Evolutionary conservation across 2,888 invertebrate species (phyloP), one percentile per base, ranked within the genome.

Genomic region (Vanessa cardui): DNA sequence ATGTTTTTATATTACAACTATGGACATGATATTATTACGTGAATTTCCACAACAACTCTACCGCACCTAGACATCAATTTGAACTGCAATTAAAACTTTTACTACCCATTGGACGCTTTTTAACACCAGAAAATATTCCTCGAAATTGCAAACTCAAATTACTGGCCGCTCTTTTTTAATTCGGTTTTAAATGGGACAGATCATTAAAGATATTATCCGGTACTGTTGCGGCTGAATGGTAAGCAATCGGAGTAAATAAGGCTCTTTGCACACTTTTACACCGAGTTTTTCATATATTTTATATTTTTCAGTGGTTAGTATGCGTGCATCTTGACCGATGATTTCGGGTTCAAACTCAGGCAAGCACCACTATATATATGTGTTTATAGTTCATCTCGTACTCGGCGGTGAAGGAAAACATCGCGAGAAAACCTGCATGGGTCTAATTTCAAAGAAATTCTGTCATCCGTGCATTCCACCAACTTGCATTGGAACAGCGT

Each of bases 1-100:
- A 26, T 4, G 1, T 12, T 12, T 39, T 4, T 12, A 12, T 4
- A 39, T 39, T 39, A 39, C 39, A 39, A 39, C 12, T 3, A 4
- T 16, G n/a, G 15, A 45, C 26, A 39, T 20, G 18, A 50, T 56
- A 46, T 21, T 58, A 12, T 16, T 4, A 21, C 77, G 76, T 79
- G n/a, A 73, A 70, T 77, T 62, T 64, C 50, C 72, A 65, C 39
- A 56, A 33, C 66, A 59, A 45, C 26, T 68, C 65, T 66, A 74
- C 70, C 69, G 79, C 72, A 72, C 73, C 73, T 75, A 74, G 76
- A 78, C 85, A 86, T 87, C 87, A 86, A 86, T 87, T 85, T 83
- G 81, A 85, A 76, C 75, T 80, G 87, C 86, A 88, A 88, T 88
- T 88, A 87, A 86, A 88, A 88, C 80, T 88, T 88, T 80, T 80